phyloP scores from a whole-genome alignment of 2,113 vertebrate species.

The Cardinalis cardinalis region DNA sequence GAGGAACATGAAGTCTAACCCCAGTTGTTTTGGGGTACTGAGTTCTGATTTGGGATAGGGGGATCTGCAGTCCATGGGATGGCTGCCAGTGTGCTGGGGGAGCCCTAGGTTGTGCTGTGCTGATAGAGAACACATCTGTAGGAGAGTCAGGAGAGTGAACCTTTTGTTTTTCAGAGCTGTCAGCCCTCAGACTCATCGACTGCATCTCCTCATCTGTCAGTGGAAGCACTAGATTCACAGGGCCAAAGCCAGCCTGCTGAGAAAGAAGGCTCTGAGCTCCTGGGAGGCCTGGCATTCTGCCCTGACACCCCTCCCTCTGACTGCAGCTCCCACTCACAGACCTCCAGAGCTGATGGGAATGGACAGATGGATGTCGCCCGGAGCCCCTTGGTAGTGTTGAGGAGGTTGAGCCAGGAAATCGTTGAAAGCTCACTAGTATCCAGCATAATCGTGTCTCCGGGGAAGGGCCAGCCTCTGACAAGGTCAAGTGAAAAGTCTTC shows the following conservation, averaged over 20 bases:
- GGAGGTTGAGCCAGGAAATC: slow-evolving; percentile 72
- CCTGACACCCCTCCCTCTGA: slow-evolving; percentile 55
- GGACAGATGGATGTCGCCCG: slow-evolving; percentile 59
- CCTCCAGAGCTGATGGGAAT: slow-evolving; percentile 41
- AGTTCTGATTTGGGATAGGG: not conserved
- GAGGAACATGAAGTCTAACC: not conserved
- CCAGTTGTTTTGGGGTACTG: not conserved
- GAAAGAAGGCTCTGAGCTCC: slow-evolving; percentile 51
- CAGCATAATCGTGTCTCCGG: slow-evolving; percentile 70
- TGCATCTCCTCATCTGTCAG: slow-evolving; percentile 45
- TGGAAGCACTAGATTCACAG: not conserved
- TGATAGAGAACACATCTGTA: not conserved
- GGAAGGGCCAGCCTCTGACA: slow-evolving; percentile 65
- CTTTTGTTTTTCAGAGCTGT: slow-evolving; percentile 76
- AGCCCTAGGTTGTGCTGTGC: not conserved
- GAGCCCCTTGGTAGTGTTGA: slow-evolving; percentile 68
- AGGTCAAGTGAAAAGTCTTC: slow-evolving; percentile 67
- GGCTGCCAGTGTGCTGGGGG: not conserved
- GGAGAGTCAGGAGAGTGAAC: not conserved
- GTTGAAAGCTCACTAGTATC: slow-evolving; percentile 67
- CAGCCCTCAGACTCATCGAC: slow-evolving; percentile 55
- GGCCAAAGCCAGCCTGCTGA: slow-evolving; percentile 44
- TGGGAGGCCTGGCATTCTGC: slow-evolving; percentile 56
- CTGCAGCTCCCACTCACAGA: slow-evolving; percentile 43
- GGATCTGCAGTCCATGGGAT: not conserved